phyloP scores from a whole-genome alignment of 2,888 invertebrate genomes.

The Ceramica pisi region DNA sequence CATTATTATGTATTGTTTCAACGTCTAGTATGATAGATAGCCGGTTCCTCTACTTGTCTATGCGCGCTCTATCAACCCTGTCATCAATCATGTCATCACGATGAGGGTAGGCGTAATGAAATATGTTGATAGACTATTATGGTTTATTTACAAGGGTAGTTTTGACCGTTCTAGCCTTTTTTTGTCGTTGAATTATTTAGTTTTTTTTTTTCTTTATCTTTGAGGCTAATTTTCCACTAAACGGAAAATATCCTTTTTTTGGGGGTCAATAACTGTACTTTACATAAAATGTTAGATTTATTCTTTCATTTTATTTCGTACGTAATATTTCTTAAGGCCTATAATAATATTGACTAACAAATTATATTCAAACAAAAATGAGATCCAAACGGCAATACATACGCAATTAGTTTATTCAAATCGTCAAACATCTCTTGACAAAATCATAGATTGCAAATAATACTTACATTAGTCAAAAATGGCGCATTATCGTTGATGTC shows the following conservation, averaged over 20 bases:
- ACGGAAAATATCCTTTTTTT: not conserved
- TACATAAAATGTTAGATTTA: no score
- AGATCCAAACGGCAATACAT: not conserved
- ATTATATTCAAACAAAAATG: not conserved
- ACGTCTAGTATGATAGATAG: slow-evolving; percentile 54
- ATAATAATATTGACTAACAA: no score
- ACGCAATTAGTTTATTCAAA: not conserved
- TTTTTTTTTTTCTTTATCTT: not conserved
- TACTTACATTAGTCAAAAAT: slow-evolving; percentile 93
- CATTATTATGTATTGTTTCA: slow-evolving; percentile 55
- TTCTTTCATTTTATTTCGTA: no score
- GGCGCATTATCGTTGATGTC: slow-evolving; percentile 99
- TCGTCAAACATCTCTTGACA: not conserved
- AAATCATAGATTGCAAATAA: not conserved
- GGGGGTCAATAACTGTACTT: no score
- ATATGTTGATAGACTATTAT: slow-evolving; percentile 39
- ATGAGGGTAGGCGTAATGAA: slow-evolving; percentile 38
- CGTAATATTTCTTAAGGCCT: no score
- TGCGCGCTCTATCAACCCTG: slow-evolving; percentile 46
- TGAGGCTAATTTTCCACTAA: no score
- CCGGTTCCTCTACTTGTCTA: slow-evolving; percentile 44
- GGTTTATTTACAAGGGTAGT: slow-evolving; percentile 23
- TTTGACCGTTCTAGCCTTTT: not conserved
- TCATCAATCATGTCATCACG: slow-evolving; percentile 53
- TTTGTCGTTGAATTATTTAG: not conserved